These are phyloP conservation scores for Chrysaora quinquecirrha DNA, from an alignment of 30 jellyfish, hydroid and myxozoan genomes.

Conservation along the genomic window DNA sequence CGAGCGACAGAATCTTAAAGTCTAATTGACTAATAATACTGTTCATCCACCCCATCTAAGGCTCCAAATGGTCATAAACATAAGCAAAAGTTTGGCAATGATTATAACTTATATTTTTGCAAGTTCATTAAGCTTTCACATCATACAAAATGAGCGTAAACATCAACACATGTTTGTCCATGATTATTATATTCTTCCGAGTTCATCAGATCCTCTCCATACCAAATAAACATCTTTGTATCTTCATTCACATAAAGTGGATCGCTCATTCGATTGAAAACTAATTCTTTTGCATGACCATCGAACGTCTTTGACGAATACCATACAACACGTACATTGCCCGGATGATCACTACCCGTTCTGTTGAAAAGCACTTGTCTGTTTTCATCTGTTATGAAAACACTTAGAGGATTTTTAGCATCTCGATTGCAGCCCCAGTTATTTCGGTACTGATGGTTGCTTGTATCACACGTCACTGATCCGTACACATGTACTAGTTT, in stretches of 20 bases:
- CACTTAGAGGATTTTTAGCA: conserved; percentile 38
- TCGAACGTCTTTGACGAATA: conserved; percentile 53
- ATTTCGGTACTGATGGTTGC: conserved; percentile 22
- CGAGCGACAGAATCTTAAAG: no score
- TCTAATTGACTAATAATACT: no score
- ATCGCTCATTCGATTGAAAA: conserved; percentile 74
- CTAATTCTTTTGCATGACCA: conserved; percentile 55
- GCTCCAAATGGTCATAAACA: no score
- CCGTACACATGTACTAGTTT: conserved; percentile 72
- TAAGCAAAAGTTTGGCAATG: no score
- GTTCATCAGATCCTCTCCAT: conserved; percentile 72
- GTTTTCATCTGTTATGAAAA: conserved; percentile 48
- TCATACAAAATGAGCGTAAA: conserved; percentile 70
- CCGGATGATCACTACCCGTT: conserved; percentile 71
- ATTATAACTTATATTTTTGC: no score
- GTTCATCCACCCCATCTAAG: no score
- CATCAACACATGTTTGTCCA: conserved; percentile 76
- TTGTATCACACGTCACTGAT: conserved; percentile 52
- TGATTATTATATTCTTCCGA: conserved; percentile 56
- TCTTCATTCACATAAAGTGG: conserved; percentile 61
- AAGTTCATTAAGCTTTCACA: no score
- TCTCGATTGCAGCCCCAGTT: conserved; percentile 77
- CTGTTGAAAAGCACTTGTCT: conserved; percentile 44
- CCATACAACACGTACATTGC: conserved; percentile 52
- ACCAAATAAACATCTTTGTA: conserved; percentile 50